Base-by-base conservation (phyloP, 2,797 vertebrate species). In the Periparus ater region DNA sequence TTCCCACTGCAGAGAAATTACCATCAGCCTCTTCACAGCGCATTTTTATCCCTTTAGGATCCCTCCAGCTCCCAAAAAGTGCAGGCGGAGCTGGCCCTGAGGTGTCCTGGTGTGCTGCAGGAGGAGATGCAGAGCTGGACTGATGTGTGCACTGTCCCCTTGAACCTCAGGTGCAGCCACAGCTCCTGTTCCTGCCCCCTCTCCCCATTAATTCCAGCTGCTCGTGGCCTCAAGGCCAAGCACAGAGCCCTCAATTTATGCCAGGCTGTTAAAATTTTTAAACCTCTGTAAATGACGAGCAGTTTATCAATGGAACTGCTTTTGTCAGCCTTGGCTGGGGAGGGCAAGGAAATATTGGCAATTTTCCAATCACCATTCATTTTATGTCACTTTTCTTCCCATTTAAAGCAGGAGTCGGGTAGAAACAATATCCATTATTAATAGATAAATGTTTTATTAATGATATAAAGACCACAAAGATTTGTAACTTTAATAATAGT, bases 401-500 rank as follows among this genome's bases (percentile, higher is more conserved):
- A 53, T 93, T 95, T 94, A 92, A 94, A 96, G 90, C 85, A 76
- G 21, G 22, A 89, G 87, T 51, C 62, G 84, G 78, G 76, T 73
- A 88, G 86, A 97, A 97, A 94, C 88, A 85, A 73, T 92, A 98
- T 98, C 88, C 86, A 97, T 98, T 97, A 98, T 98, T 97, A 97
- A 98, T 91, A 96, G 93, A 94, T 75, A 75, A 88, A 97, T 97
- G 95, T 97, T 98, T 98, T 98, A 98, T 98, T 97, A 96, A 98
- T 60, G 50, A 86, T 87, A 95, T 94, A 96, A 97, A 92, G 97
- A 96, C 91, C 88, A 94, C 82, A 51, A 97, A 97, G 97, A 98
- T 98, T 98, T 98, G 97, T 97, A 97, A 97, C 96, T 97, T 98
- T 98, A 98, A 98, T 98, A 98, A 97, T 89, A 84, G 89, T 95